Evolutionary conservation across 2,888 invertebrate species (phyloP).

Genomic region (Drosophila anomalipes): DNA sequence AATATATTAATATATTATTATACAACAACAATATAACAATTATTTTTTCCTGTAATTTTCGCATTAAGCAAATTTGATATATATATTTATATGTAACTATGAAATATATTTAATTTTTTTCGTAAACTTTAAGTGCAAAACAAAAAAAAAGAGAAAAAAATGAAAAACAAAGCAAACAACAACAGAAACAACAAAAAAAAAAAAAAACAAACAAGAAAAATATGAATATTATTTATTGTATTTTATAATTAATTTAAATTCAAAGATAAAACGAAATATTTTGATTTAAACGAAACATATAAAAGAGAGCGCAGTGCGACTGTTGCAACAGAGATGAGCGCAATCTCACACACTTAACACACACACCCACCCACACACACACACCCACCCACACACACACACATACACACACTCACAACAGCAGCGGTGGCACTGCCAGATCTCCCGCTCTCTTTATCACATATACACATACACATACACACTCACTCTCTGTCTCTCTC

Average conservation of each 20-base stretch:
- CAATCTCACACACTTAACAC: constrained; percentile 18
- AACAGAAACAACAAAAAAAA: constrained; percentile 49
- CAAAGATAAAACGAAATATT: constrained; percentile 32
- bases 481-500: neutral
- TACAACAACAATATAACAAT: constrained; percentile 48
- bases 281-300: constrained; percentile 46
- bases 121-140: constrained; percentile 51
- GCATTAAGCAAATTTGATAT: constrained; percentile 59
- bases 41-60: constrained; percentile 68
- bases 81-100: constrained; percentile 41
- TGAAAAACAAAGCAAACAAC: constrained; percentile 38
- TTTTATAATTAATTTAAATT: constrained; percentile 73
- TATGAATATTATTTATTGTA: constrained; percentile 73
- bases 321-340: constrained; percentile 34
- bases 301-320: constrained; percentile 40
- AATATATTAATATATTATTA: constrained; percentile 51
- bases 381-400: neutral
- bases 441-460: constrained; percentile 9
- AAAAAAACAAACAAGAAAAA: constrained; percentile 35
- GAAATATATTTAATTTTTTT: constrained; percentile 57
- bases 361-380: constrained; percentile 2
- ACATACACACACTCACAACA: constrained; percentile 11
- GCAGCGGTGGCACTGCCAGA: constrained; percentile 8
- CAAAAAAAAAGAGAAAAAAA: constrained; percentile 32
- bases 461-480: neutral